Evolutionary conservation across 2,797 vertebrate species (phyloP).

Genomic region (Crax fasciolata): DNA sequence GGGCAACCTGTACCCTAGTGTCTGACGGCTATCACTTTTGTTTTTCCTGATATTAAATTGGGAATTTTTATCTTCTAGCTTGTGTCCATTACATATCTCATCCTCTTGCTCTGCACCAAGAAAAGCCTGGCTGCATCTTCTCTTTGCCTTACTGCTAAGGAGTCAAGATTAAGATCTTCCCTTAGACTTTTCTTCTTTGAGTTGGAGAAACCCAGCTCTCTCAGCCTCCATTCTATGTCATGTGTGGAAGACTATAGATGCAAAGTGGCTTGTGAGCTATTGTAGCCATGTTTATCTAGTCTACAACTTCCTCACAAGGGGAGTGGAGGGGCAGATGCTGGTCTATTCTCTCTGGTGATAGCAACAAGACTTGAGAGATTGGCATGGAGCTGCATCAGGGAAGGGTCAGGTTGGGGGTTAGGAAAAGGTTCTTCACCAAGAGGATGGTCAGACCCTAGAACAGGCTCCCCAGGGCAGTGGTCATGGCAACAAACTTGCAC

Average conservation of each 20-base stretch:
- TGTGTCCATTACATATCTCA: not conserved
- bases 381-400: no score
- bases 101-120: not conserved
- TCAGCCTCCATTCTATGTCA: not conserved
- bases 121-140: not conserved
- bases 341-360: no score
- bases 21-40: not conserved
- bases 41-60: not conserved
- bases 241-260: not conserved
- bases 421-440: no score
- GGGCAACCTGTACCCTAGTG: not conserved
- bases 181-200: not conserved
- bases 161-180: not conserved
- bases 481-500: no score
- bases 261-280: not conserved
- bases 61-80: not conserved
- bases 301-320: no score
- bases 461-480: no score
- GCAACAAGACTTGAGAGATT: no score
- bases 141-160: fast-evolving
- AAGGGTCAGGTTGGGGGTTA: no score
- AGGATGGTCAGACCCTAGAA: no score
- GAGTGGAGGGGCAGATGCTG: no score
- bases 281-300: not conserved
- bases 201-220: not conserved